Evolutionary conservation across 2,888 invertebrate species (phyloP), one percentile per base, ranked within the genome.

Genomic region (Drymonia ruficornis): DNA sequence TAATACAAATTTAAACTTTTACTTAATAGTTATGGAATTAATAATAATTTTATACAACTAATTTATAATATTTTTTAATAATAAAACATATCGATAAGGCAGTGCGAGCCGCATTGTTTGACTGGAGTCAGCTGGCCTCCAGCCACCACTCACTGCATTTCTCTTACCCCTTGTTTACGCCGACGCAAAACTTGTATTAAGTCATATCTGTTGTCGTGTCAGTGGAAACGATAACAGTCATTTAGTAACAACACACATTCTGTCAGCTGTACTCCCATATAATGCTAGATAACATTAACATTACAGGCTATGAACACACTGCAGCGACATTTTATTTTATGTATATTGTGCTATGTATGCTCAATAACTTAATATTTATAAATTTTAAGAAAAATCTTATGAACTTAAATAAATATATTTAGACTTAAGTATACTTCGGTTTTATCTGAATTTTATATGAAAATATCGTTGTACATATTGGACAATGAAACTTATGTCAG

Each of bases 291-390:
- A 23, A 23, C 23, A 23, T 23, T n/a, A n/a, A 11, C 31, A 34
- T 12, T 34, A 11, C 9, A 11, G 2, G 36, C 36, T 36, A 7
- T 36, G 36, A 36, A 7, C 4, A 36, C n/a, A 31, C 43, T 31
- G n/a, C 13, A 23, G 4, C 12, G 34, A 47, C 49, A 19, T 19
- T 43, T 43, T 43, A 19, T 23, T 43, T 43, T 40, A 31, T 34
- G 43, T 52, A 38, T 56, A 53, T 58, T 40, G 50, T 51, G 53
- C 55, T 58, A 45, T 52, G 66, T 58, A 45, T 52, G 69, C 72
- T 73, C 63, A 65, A 68, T 65, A 65, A 63, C 59, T 56, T 65
- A 57, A 57, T 57, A 50, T 55, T 49, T 49, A 53, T 62, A 67
- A 47, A 67, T 59, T 15, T 2, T 43, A 43, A 5, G 43, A 43